A percentile compares a stretch with the other conserved stretches of the same genome.
These are phyloP conservation scores for Perdita meconis DNA, from an alignment of 2,888 invertebrate species.

Conservation along the genomic window DNA sequence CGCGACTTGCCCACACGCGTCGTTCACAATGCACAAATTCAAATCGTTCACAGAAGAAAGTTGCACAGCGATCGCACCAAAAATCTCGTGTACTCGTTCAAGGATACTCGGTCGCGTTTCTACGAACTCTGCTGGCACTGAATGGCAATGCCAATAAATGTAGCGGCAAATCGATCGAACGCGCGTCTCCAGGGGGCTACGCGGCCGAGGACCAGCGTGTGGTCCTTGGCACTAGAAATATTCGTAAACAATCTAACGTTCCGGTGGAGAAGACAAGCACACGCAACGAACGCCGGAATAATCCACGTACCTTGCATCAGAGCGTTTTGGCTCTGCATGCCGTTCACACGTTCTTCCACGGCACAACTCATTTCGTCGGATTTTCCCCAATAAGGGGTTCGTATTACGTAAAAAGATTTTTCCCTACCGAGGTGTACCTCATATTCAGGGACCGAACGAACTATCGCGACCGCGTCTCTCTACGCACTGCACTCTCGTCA, in stretches of 20 bases:
- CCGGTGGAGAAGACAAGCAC: too few relatives aligned
- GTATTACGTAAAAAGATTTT: constrained; percentile 61
- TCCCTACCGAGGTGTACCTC: constrained; percentile 44
- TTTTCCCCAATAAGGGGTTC: constrained; percentile 35
- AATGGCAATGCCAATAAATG: constrained; percentile 48
- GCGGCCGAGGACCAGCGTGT: constrained; percentile 35
- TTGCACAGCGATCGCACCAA: background rate
- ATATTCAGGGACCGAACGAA: constrained; percentile 58
- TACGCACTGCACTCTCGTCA: constrained; percentile 58
- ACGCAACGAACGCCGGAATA: constrained; percentile 20
- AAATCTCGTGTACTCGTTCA: background rate
- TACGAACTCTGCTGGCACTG: constrained; percentile 6
- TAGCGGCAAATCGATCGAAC: constrained; percentile 59
- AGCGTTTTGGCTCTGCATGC: constrained; percentile 32
- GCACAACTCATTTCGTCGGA: constrained; percentile 51
- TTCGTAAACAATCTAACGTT: constrained; percentile 63
- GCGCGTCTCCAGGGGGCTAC: constrained; percentile 45
- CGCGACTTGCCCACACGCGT: constrained; percentile 7
- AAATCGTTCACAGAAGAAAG: constrained; percentile 30
- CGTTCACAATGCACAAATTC: background rate
- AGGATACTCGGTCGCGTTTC: constrained; percentile 17
- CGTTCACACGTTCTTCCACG: constrained; percentile 30
- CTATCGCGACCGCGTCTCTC: constrained; percentile 64
- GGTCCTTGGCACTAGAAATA: constrained; percentile 44
- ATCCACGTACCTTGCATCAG: constrained; percentile 62